Base-by-base conservation (phyloP, 2,888 invertebrate genomes). In the Desoria tigrina region DNA sequence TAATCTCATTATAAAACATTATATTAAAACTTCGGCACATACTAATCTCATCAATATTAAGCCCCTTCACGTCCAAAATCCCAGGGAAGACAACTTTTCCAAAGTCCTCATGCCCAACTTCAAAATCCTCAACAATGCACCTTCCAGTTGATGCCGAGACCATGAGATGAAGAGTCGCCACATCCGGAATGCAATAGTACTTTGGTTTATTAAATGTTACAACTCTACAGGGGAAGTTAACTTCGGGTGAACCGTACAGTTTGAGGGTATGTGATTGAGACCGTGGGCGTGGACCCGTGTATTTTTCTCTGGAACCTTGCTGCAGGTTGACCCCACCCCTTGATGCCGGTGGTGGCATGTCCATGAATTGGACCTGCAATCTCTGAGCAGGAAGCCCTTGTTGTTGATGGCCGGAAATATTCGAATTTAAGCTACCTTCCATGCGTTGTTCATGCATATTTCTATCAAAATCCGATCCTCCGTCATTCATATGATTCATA, bases 81-180 rank as follows among this genome's bases (percentile, higher is more conserved):
- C 91, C 91, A 57, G 89, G 87, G 78, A 90, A 96, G 80, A 85
- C 89, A 0, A 96, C 90, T 78, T 91, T 93, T 2, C 96, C 96
- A 79, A 93, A 95, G 72, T 91, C 91, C 74, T 87, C 86, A 16
- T 95, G 86, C 0, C 95, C 95, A 61, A 96, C 84, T 0, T 93
- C 92, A 71, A 96, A 89, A 76, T 92, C 88, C 7, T 91, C 89
- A 1, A 96, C 89, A 11, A 89, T 81, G 78, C 94, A 94, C 1
- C 86, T 84, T 0, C 90, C 90, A 78, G 21, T 61, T 1, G 26
- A 0, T 1, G 32, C 16, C 26, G 32, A 28, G 7, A 39, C 84
- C 77, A 98, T 84, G 72, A 92, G 90, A 42, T 93, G 89, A 65
- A 95, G 78, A 0, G 88, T 81, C 0, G 97, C 97, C 70, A 94